A percentile compares a stretch with the other conserved stretches of the same genome.
Evolutionary conservation across 2,113 vertebrate genomes (phyloP).

Genomic region (Stegostoma tigrinum): DNA sequence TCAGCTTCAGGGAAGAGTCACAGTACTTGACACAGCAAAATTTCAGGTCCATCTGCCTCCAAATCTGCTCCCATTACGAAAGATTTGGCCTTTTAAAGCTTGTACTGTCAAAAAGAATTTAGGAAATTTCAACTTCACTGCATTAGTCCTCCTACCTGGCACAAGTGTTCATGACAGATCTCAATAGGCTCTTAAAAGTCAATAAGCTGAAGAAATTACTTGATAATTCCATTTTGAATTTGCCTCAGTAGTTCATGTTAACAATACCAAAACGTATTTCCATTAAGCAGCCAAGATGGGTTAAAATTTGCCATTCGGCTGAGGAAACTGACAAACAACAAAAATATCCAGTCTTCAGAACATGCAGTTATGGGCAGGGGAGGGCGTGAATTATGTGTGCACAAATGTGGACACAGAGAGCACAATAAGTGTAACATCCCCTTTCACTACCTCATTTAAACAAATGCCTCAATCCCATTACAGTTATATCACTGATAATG

Average conservation of each 20-base stretch:
- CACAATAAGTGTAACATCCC: neutral
- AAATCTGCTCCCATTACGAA: neutral
- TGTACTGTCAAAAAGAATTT: neutral
- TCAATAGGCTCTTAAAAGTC: neutral
- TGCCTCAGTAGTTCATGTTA: neutral
- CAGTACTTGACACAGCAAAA: neutral
- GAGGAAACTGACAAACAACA: neutral
- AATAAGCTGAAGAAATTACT: constrained; percentile 9
- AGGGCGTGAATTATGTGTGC: neutral
- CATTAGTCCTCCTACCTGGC: neutral
- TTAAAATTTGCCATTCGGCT: neutral
- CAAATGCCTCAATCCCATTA: neutral
- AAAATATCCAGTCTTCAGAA: neutral
- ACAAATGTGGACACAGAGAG: neutral
- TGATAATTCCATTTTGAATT: neutral
- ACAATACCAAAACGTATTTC: constrained; percentile 2
- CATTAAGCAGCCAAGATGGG: neutral
- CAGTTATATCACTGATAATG: neutral
- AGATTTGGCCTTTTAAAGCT: neutral
- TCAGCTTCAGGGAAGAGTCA: neutral
- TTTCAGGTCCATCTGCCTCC: neutral
- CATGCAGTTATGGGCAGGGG: neutral
- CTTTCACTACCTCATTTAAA: neutral
- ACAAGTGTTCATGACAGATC: neutral
- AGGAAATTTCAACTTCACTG: constrained; percentile 19